Conservation (phyloP, 2,797 vertebrate species). For the Clarias platycephalus region DNA sequence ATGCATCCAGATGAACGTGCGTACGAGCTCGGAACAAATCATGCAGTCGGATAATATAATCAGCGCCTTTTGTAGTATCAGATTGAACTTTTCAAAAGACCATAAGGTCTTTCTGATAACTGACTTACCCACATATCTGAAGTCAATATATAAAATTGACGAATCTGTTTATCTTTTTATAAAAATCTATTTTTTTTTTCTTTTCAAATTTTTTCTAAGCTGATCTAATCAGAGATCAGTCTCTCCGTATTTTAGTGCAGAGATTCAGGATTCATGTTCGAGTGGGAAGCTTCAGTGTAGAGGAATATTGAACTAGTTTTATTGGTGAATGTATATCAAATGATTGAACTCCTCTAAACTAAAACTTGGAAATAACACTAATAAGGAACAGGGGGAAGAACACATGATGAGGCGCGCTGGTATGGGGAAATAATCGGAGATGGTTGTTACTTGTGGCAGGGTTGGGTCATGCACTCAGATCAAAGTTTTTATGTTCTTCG, state of each 20-base stretch:
- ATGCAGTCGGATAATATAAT: conserved; percentile 54
- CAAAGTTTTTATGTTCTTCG: too few species aligned
- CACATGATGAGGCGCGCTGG: not conserved
- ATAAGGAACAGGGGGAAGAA: not conserved
- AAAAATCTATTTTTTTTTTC: conserved; percentile 31
- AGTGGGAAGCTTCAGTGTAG: conserved; percentile 10
- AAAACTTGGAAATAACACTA: not conserved
- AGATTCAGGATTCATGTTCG: not conserved
- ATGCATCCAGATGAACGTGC: conserved; percentile 20
- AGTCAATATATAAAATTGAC: conserved; percentile 55
- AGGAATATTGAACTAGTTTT: conserved; percentile 17
- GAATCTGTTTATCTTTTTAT: conserved; percentile 52
- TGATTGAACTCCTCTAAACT: not conserved
- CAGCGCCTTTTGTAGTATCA: conserved; percentile 60
- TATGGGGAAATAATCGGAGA: not conserved
- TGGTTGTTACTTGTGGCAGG: not conserved
- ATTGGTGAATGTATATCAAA: not conserved
- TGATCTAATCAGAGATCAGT: conserved; percentile 14
- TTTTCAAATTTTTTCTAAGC: too few species aligned
- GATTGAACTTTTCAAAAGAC: conserved; percentile 54
- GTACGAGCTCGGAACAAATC: conserved; percentile 23
- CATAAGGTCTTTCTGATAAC: conserved; percentile 52
- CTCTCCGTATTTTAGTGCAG: conserved; percentile 14
- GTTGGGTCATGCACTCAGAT: too few species aligned
- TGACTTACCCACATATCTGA: conserved; percentile 52